These are phyloP conservation scores for Agriopis marginaria DNA, from an alignment of 2,888 invertebrate species.

Conservation along the genomic window DNA sequence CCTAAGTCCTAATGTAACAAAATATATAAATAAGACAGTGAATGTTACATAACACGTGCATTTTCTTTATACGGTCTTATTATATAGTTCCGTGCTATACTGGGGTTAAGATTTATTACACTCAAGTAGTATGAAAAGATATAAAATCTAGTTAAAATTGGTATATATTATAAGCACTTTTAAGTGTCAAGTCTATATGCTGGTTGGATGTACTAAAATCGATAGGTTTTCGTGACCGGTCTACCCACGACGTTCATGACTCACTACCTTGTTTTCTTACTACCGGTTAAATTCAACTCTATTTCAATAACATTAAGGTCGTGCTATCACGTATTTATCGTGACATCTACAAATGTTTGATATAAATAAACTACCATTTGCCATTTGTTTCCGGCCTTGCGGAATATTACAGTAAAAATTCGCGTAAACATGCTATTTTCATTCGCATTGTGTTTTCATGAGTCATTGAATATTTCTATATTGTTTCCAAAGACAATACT, in stretches of 20 bases:
- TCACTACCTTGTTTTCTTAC: constrained; percentile 56
- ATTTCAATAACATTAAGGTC: constrained; percentile 47
- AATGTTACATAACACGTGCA: constrained; percentile 83
- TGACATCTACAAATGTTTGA: constrained; percentile 60
- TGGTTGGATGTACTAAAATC: constrained; percentile 60
- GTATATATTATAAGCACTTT: constrained; percentile 38
- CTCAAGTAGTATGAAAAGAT: constrained; percentile 45
- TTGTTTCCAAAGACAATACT: constrained; percentile 20
- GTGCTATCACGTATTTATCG: constrained; percentile 49
- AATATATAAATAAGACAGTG: constrained; percentile 84
- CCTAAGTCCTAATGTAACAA: constrained; percentile 80
- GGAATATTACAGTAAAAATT: constrained; percentile 57
- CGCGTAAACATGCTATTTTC: constrained; percentile 57
- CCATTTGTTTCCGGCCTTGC: constrained; percentile 65
- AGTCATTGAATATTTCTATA: constrained; percentile 44
- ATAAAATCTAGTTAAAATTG: constrained; percentile 46
- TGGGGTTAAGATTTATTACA: constrained; percentile 60
- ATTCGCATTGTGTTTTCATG: constrained; percentile 55
- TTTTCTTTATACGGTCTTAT: constrained; percentile 69
- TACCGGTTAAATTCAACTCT: constrained; percentile 59
- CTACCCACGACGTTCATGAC: constrained; percentile 62
- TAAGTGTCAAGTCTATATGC: constrained; percentile 18
- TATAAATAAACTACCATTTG: constrained; percentile 62
- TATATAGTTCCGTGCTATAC: constrained; percentile 65
- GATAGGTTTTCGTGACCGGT: constrained; percentile 71